Evolutionary conservation across 2,113 vertebrate species (phyloP), one percentile per base, ranked within the genome.

Genomic region (Ameiurus melas): DNA sequence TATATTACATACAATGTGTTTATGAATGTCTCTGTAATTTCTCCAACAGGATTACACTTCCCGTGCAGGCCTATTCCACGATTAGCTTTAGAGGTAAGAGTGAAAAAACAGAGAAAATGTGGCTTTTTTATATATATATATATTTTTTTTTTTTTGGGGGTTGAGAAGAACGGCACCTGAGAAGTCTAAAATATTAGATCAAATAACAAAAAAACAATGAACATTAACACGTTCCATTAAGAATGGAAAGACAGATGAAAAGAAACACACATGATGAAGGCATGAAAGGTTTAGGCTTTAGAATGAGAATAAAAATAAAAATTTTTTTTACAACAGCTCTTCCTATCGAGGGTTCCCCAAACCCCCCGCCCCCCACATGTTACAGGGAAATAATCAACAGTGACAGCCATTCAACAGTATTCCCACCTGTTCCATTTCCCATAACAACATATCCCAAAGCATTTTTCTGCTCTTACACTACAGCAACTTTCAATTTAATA

Each of bases 71-170:
- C 77, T 99, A 96, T 0, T 97, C 97, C 2, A 95, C 96, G 10
- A 93, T 98, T 91, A 98, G 97, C 92, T 98, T 96, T 94, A 93
- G 97, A 96, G 98, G 97, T 98, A 91, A 94, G 92, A 88, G 25
- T 53, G 12, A n/a, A 51, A 51, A 78, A 77, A 51, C 10, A 77
- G 22, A 0, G n/a, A 16, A 57, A 66, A 36, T 20, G 60, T 66
- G 14, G 1, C 13, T 60, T 62, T 39, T 3, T n/a, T n/a, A n/a
- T n/a, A n/a, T n/a, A n/a, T n/a, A n/a, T n/a, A n/a, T n/a, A n/a
- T n/a, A n/a, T n/a, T n/a, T n/a, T n/a, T n/a, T n/a, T n/a, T n/a
- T n/a, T n/a, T n/a, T n/a, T n/a, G n/a, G n/a, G n/a, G n/a, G n/a
- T n/a, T n/a, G n/a, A n/a, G n/a, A n/a, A n/a, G n/a, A 36, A 68